Evolutionary conservation across 2,797 vertebrate species (phyloP).

Genomic region (Thripadectes ignobilis): DNA sequence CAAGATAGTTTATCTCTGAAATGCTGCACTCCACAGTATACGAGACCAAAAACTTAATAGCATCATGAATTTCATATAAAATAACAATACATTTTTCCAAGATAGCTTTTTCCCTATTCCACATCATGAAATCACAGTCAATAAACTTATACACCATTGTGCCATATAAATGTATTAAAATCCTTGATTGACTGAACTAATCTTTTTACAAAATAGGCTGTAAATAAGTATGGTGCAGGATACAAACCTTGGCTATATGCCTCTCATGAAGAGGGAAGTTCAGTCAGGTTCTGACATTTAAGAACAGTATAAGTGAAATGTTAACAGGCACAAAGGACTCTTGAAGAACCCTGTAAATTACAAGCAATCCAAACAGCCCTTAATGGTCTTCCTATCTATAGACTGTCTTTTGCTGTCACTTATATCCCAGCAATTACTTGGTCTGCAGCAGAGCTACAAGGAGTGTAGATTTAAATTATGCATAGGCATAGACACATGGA

Average conservation of each 20-base stretch:
- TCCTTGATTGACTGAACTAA: slow-evolving; percentile 51
- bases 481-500: not conserved
- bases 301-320: not conserved
- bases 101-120: slow-evolving; percentile 41
- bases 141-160: slow-evolving; percentile 53
- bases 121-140: slow-evolving; percentile 45
- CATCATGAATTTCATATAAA: slow-evolving; percentile 77
- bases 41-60: slow-evolving; percentile 71
- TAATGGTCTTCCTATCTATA: slow-evolving; percentile 45
- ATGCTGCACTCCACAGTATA: slow-evolving; percentile 63
- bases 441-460: not conserved
- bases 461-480: slow-evolving; percentile 42
- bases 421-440: slow-evolving; percentile 7
- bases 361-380: slow-evolving; percentile 15
- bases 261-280: not conserved
- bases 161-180: slow-evolving; percentile 46
- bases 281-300: not conserved
- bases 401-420: slow-evolving; percentile 32
- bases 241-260: not conserved
- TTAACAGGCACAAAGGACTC: not conserved
- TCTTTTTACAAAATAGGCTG: slow-evolving; percentile 1
- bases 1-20: slow-evolving; percentile 77
- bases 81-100: slow-evolving; percentile 72
- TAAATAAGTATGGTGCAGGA: not conserved
- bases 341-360: not conserved